Evolutionary conservation across 2,113 vertebrate species (phyloP).

Genomic region (Falco punctatus): DNA sequence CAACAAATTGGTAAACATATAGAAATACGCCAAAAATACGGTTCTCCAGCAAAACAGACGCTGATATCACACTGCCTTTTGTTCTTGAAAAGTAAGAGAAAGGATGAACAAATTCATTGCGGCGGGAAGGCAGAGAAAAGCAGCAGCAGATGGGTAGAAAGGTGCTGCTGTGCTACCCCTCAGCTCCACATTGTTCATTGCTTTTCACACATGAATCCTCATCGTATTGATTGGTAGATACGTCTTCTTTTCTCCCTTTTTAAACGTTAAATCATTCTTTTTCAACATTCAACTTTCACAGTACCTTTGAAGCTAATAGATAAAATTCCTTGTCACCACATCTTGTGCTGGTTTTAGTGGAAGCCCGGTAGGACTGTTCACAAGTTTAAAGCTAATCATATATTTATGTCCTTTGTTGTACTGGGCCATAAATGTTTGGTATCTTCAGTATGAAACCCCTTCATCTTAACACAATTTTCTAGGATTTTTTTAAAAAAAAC

Average conservation of each 20-base stretch:
- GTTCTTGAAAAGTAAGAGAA: background rate
- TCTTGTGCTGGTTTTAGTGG: background rate
- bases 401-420: constrained; percentile 14
- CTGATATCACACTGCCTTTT: background rate
- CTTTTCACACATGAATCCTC: background rate
- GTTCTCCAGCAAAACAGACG: background rate
- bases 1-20: background rate
- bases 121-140: background rate
- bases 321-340: background rate
- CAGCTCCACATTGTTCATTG: background rate
- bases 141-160: background rate
- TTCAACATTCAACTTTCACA: background rate
- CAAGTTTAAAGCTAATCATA: background rate
- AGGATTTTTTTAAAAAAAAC: background rate
- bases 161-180: background rate
- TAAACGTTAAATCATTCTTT: background rate
- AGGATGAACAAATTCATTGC: background rate
- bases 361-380: background rate
- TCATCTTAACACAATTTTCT: constrained; percentile 23
- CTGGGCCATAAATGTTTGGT: background rate
- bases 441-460: constrained; percentile 18
- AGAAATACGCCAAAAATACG: background rate
- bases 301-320: background rate
- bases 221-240: background rate
- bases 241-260: background rate